phyloP scores from a whole-genome alignment of 2,797 vertebrate genomes.

The Rhinatrema bivittatum region DNA sequence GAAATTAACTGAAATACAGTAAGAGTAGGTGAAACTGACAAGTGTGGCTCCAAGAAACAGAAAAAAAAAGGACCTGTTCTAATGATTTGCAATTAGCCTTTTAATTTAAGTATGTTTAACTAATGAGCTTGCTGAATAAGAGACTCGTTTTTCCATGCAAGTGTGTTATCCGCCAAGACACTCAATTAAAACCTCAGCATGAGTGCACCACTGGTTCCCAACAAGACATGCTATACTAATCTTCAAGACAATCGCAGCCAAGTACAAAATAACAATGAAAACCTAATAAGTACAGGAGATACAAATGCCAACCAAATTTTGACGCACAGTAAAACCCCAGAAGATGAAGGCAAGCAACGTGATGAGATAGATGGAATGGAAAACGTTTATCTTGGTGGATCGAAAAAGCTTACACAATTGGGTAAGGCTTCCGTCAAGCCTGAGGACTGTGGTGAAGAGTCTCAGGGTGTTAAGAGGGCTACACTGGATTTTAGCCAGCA shows the following conservation, averaged over 20 bases:
- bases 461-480: conserved; percentile 49
- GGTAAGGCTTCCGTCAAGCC: conserved; percentile 58
- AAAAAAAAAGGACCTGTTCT: too few species aligned
- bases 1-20: conserved; percentile 9
- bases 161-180: conserved; percentile 9
- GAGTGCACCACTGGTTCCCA: conserved; percentile 47
- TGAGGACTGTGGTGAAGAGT: conserved; percentile 57
- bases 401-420: conserved; percentile 33
- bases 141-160: neutral
- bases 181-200: conserved; percentile 37
- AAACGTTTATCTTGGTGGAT: conserved; percentile 35
- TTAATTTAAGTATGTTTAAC: conserved; percentile 17
- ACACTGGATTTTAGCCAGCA: conserved; percentile 51
- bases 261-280: conserved; percentile 75
- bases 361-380: conserved; percentile 36
- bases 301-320: conserved; percentile 82
- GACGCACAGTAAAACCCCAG: conserved; percentile 34
- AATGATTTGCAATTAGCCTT: too few species aligned
- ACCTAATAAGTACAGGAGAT: conserved; percentile 56
- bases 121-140: conserved; percentile 1
- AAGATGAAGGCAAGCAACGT: conserved; percentile 1
- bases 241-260: conserved; percentile 57
- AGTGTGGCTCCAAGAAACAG: neutral
- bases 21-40: conserved; percentile 21
- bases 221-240: conserved; percentile 48